A percentile compares a stretch with the other conserved stretches of the same genome.
Conservation (phyloP, 1,140 invertebrate species). For the Drosophila erecta region DNA sequence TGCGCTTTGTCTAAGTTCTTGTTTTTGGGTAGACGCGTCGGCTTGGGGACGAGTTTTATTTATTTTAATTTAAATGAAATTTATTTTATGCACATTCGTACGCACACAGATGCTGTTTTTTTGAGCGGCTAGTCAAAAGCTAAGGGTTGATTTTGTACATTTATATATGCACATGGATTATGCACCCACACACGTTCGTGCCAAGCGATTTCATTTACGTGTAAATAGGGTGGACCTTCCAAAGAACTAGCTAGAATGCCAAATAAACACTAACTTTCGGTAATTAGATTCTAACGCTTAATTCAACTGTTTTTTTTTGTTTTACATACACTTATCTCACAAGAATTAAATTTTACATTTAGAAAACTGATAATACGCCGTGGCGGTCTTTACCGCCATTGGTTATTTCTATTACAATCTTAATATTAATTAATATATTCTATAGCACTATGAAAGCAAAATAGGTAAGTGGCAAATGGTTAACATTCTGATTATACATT, state of each 20-base stretch:
- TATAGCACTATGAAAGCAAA: too few species aligned
- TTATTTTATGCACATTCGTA: constrained; percentile 68
- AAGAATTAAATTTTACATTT: too few species aligned
- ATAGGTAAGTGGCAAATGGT: too few species aligned
- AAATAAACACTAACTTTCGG: neutral
- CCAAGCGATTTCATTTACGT: constrained; percentile 22
- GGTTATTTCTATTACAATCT: too few species aligned
- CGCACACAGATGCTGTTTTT: constrained; percentile 38
- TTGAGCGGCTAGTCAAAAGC: constrained; percentile 48
- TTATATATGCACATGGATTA: constrained; percentile 54
- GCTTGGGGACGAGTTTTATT: constrained; percentile 60
- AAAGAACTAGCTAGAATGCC: constrained; percentile 1
- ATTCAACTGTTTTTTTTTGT: too few species aligned
- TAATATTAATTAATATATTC: too few species aligned
- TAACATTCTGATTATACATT: neutral
- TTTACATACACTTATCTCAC: too few species aligned
- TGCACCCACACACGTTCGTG: constrained; percentile 32
- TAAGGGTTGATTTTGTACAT: constrained; percentile 58
- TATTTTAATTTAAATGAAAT: constrained; percentile 83
- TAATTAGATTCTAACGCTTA: too few species aligned
- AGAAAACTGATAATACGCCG: too few species aligned
- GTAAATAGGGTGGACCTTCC: constrained; percentile 17
- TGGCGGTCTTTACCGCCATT: too few species aligned
- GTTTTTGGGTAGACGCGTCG: constrained; percentile 46
- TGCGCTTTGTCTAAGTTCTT: constrained; percentile 69